Conservation (phyloP, 2,113 vertebrate species). For the Dipodomys stephensi region DNA sequence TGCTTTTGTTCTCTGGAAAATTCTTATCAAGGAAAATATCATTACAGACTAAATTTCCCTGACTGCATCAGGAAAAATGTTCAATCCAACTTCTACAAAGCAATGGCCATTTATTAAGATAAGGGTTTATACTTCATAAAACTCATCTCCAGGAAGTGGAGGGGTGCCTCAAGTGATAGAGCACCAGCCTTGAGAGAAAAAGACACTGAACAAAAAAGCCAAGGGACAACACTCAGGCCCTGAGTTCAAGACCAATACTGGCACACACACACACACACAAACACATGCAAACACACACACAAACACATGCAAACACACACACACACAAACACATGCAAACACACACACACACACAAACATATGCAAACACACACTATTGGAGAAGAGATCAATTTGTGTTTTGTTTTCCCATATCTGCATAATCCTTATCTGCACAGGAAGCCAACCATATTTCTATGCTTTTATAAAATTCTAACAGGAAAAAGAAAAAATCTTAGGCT, state of each 20-base stretch:
- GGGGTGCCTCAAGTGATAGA: no score
- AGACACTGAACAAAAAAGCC: no score
- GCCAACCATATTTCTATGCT: background rate
- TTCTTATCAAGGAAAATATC: background rate
- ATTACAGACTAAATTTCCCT: background rate
- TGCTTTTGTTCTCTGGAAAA: background rate
- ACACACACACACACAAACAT: no score
- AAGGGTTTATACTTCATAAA: conserved; percentile 9
- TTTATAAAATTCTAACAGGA: conserved; percentile 16
- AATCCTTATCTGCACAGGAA: background rate
- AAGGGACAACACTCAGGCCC: no score
- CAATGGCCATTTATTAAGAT: background rate
- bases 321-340: no score
- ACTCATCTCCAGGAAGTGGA: background rate
- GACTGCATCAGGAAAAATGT: background rate
- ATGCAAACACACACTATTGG: background rate
- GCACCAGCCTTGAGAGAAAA: no score
- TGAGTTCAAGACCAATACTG: no score
- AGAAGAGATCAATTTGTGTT: background rate
- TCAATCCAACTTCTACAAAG: background rate
- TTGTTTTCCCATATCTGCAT: background rate
- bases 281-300: no score
- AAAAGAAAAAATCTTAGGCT: background rate
- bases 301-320: no score
- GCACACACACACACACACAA: no score